Evolutionary conservation across 2,797 vertebrate species (phyloP), one percentile per base, ranked within the genome.

Genomic region (Myotis myotis): DNA sequence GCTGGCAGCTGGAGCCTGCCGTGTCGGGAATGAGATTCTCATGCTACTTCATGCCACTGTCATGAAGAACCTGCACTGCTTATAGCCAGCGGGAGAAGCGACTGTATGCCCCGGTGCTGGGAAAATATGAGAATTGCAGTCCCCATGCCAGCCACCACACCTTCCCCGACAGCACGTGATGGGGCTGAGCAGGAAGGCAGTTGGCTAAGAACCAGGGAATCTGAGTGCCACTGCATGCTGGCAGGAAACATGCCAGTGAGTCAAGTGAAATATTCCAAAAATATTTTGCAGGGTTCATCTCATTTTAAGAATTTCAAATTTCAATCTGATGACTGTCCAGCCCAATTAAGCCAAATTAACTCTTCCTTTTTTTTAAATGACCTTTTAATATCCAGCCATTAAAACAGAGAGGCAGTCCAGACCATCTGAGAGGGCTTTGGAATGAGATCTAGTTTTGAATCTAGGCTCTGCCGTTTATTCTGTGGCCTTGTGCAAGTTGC

Each of bases 221-320:
- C 74, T 83, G 70, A 41, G n/a, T 82, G 55, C 70, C 41, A 64
- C 15, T 47, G 79, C 8, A 20, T 6, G 23, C 82, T 57, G 74
- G 78, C 2, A 93, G 57, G 51, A 85, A 94, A 90, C 6, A 60
- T 4, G 8, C n/a, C 53, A 71, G 87, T 66, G 22, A 87, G 70
- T 53, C 78, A 82, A 80, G 64, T 1, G 22, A 44, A 80, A 41
- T 49, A 93, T 72, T 95, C 76, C 33, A 78, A 93, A 76, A 79
- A 93, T 88, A 41, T 33, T 49, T 70, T 53, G 8, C 11, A 87
- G 3, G 25, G 38, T 66, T 94, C 41, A 89, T 60, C 57, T 93
- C 70, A 94, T 89, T 94, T 95, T 86, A 92, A 47, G 49, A 87
- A 94, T 36, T 78, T 78, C 75, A 55, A 78, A 62, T 71, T 57